Evolutionary conservation across 2,113 vertebrate species (phyloP).

Genomic region (Polypterus bichir): DNA sequence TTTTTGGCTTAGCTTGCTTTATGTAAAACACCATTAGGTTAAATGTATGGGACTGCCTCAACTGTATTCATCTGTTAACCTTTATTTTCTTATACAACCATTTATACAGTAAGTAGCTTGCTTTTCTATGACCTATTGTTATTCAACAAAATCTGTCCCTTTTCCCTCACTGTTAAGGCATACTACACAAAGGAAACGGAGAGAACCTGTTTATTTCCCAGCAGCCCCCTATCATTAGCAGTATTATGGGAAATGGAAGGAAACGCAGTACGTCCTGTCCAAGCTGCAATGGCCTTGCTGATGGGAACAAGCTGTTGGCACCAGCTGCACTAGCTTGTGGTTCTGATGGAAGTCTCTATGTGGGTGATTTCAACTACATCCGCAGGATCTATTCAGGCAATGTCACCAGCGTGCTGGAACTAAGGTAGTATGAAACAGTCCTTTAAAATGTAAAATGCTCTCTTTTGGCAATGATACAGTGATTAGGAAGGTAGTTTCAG

Average conservation of each 20-base stretch:
- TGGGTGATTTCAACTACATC: constrained; percentile 97
- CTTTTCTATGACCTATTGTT: not conserved
- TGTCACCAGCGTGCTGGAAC: constrained; percentile 88
- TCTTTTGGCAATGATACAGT: no score
- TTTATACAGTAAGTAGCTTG: not conserved
- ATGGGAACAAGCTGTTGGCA: constrained; percentile 93
- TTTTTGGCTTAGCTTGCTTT: no score
- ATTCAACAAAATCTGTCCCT: not conserved
- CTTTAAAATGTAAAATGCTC: no score
- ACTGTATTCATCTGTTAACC: no score
- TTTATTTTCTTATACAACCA: no score
- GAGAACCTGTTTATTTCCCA: constrained; percentile 97
- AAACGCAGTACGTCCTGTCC: constrained; percentile 92
- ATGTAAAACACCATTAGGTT: no score
- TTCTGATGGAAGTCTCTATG: constrained; percentile 87
- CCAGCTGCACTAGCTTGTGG: constrained; percentile 84
- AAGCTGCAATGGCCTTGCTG: constrained; percentile 92
- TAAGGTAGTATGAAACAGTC: constrained; percentile 55
- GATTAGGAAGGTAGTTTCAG: no score
- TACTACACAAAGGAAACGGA: constrained; percentile 92
- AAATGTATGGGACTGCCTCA: no score
- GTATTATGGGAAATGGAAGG: constrained; percentile 91
- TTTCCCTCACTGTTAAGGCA: constrained; percentile 50
- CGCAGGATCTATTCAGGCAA: constrained; percentile 93
- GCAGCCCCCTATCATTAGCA: constrained; percentile 90